These are phyloP conservation scores for Argya squamiceps DNA, from an alignment of 2,797 vertebrate species.

Conservation along the genomic window DNA sequence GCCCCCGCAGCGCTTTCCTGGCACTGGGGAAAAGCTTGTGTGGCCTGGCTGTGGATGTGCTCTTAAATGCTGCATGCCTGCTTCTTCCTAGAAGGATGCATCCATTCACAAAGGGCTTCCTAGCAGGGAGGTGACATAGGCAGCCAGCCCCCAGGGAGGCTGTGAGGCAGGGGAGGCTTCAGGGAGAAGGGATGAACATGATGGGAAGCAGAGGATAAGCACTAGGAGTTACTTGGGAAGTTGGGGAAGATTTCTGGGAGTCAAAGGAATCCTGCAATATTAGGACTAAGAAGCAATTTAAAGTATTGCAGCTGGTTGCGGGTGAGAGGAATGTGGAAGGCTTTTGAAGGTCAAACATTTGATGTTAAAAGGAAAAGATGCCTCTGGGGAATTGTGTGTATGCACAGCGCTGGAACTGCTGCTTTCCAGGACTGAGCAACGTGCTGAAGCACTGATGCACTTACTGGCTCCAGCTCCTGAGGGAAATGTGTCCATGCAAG, in stretches of 20 bases:
- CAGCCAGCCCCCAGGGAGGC: neutral
- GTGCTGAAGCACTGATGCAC: neutral
- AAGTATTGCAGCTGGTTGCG: neutral
- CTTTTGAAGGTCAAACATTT: neutral
- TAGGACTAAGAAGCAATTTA: neutral
- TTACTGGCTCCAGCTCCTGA: neutral
- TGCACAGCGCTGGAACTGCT: neutral
- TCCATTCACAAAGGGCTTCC: neutral
- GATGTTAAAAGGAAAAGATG: neutral
- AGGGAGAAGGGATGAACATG: neutral
- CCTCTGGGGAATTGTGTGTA: neutral
- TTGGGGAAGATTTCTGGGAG: neutral
- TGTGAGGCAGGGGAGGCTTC: neutral
- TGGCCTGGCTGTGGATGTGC: neutral
- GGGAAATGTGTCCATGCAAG: neutral
- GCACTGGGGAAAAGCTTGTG: neutral
- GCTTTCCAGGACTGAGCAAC: neutral
- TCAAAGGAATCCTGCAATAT: neutral
- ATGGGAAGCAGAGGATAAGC: neutral
- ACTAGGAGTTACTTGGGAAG: neutral
- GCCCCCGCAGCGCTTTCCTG: rapidly evolving
- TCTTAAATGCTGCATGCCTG: neutral
- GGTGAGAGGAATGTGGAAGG: neutral
- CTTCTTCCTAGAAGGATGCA: neutral
- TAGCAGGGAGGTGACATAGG: neutral